Conservation (phyloP, 2,113 vertebrate genomes). For the Pristiophorus japonicus region DNA sequence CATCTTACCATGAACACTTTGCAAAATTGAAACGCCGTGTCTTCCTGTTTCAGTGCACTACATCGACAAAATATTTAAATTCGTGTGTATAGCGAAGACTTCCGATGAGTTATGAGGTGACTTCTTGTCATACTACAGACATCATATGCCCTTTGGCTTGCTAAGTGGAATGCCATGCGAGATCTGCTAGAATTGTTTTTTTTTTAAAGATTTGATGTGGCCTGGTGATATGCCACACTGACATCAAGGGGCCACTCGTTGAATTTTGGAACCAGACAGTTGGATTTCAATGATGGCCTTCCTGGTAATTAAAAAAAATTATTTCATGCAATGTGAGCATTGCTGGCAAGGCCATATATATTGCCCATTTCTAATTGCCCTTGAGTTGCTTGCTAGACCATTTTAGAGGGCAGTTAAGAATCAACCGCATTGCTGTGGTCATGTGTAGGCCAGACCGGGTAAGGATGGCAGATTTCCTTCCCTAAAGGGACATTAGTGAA, state of each 20-base stretch:
- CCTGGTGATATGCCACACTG: background rate
- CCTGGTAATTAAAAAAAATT: too few species aligned
- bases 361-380: too few species aligned
- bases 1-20: slow-evolving; percentile 34
- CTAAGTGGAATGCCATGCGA: background rate
- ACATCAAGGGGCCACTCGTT: too few species aligned
- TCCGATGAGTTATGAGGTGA: background rate
- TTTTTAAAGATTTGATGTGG: background rate
- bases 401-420: too few species aligned
- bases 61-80: background rate
- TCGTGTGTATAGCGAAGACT: background rate
- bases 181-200: background rate
- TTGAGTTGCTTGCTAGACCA: too few species aligned
- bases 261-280: background rate
- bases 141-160: background rate
- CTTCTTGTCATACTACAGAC: background rate
- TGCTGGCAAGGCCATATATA: too few species aligned
- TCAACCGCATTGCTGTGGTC: too few species aligned
- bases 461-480: too few species aligned
- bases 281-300: too few species aligned
- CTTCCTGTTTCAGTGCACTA: background rate
- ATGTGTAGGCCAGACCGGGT: too few species aligned
- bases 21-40: background rate
- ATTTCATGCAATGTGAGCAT: too few species aligned
- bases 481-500: too few species aligned